Evolutionary conservation across 2,113 vertebrate genomes (phyloP).

Genomic region (Bufo gargarizans): DNA sequence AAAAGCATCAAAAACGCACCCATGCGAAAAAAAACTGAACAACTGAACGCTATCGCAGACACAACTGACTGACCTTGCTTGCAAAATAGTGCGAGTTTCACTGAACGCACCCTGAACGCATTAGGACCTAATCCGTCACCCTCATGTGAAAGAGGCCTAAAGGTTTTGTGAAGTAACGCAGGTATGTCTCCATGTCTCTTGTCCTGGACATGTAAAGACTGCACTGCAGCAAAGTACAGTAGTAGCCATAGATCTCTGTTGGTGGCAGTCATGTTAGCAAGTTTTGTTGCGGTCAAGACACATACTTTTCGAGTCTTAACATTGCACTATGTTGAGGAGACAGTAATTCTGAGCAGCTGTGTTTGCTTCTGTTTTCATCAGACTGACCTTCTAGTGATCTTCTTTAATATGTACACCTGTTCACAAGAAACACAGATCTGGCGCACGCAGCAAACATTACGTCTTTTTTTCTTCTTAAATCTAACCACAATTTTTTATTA

Average conservation of each 20-base stretch:
- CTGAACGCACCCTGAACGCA: too few relatives aligned
- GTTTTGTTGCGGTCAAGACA: neutral
- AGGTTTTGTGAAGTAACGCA: too few relatives aligned
- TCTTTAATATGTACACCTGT: slow-evolving; percentile 53
- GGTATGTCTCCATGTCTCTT: neutral
- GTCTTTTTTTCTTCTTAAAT: slow-evolving; percentile 24
- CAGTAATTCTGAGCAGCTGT: slow-evolving; percentile 44
- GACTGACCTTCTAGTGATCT: slow-evolving; percentile 53
- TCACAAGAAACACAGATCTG: slow-evolving; percentile 46
- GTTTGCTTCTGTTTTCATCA: slow-evolving; percentile 50
- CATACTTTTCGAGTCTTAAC: neutral
- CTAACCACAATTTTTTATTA: slow-evolving; percentile 23
- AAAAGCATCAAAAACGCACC: too few relatives aligned
- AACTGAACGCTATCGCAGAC: too few relatives aligned
- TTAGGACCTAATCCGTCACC: too few relatives aligned
- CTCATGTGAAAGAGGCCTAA: too few relatives aligned
- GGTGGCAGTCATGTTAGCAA: neutral
- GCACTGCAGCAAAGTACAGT: neutral
- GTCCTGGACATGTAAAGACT: neutral
- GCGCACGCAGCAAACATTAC: slow-evolving; percentile 30
- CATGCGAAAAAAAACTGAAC: too few relatives aligned
- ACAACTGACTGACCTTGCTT: too few relatives aligned
- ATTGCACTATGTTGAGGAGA: neutral
- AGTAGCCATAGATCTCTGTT: neutral
- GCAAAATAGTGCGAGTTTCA: too few relatives aligned